Percentiles rank a stretch among this genome's conserved stretches.
Conservation (phyloP, 2,888 invertebrate genomes). For the Noctua comes region DNA sequence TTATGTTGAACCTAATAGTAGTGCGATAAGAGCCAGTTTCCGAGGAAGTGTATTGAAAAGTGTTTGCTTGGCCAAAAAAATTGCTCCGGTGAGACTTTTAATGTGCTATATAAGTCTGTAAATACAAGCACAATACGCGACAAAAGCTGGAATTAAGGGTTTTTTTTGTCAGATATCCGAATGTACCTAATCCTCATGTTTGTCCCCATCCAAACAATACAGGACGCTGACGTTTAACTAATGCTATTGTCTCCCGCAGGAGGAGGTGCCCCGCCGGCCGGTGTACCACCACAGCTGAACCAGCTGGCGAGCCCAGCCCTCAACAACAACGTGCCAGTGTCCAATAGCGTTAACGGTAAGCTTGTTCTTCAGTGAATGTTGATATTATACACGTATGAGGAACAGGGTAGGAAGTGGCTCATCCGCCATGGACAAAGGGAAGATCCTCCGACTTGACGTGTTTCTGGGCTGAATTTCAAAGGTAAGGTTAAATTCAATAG, state of each 20-base stretch:
- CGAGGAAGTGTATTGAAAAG: not conserved
- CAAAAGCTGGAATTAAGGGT: not conserved
- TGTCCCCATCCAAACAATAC: not conserved
- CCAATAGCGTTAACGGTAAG: slow-evolving; percentile 75
- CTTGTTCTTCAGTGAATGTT: not conserved
- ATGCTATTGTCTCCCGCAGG: slow-evolving; percentile 4
- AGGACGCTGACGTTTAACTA: not conserved
- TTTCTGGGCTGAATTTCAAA: not conserved
- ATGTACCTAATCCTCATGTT: not conserved
- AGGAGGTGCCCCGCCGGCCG: slow-evolving; percentile 32
- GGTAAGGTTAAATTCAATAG: not conserved
- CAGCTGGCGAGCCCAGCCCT: slow-evolving; percentile 69
- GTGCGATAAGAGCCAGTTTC: no score
- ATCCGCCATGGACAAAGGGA: not conserved
- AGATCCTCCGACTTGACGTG: not conserved
- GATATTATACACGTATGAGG: not conserved
- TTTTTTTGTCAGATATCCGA: not conserved
- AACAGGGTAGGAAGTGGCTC: not conserved
- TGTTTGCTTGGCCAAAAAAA: no score
- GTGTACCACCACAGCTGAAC: slow-evolving; percentile 3
- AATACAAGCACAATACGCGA: not conserved
- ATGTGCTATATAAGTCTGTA: not conserved
- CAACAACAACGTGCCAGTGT: slow-evolving; percentile 72
- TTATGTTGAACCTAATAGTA: no score
- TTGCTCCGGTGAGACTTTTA: not conserved